A percentile compares a stretch with the other conserved stretches of the same genome.
These are phyloP conservation scores for Hydractinia symbiolongicarpus DNA, from an alignment of 30 jellyfish, hydroid and myxozoan genomes.

Conservation along the genomic window DNA sequence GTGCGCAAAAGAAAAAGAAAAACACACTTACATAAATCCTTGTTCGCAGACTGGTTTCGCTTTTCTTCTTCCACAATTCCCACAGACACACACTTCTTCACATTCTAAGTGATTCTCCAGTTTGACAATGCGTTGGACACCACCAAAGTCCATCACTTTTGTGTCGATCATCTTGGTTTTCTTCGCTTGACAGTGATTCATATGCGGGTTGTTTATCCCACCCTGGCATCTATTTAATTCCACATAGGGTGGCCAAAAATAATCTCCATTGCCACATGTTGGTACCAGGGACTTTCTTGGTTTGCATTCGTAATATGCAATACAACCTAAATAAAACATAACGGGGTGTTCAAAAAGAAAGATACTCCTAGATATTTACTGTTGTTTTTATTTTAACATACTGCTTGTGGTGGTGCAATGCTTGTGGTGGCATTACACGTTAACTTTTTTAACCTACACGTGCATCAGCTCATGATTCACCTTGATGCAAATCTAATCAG, in stretches of 20 bases:
- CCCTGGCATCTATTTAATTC: slow-evolving; percentile 2
- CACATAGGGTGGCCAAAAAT: not conserved
- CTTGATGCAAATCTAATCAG: too few relatives aligned
- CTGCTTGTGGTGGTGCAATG: too few relatives aligned
- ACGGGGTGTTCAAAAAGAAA: too few relatives aligned
- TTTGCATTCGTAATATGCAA: not conserved
- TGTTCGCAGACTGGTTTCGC: not conserved
- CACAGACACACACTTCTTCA: not conserved
- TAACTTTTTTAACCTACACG: too few relatives aligned
- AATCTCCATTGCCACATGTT: not conserved
- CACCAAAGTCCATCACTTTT: not conserved
- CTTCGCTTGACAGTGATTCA: slow-evolving; percentile 1
- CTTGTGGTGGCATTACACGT: too few relatives aligned
- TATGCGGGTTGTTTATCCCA: not conserved
- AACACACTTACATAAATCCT: slow-evolving; percentile 6
- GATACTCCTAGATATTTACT: too few relatives aligned
- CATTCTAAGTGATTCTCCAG: not conserved
- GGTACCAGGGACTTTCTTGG: slow-evolving; percentile 6
- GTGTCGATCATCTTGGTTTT: not conserved
- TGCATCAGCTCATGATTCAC: too few relatives aligned
- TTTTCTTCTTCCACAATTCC: not conserved
- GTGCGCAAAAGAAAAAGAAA: not conserved
- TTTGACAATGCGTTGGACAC: not conserved
- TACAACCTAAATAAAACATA: too few relatives aligned
- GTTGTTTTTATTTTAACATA: too few relatives aligned